A percentile compares a stretch with the other conserved stretches of the same genome.
Conservation (phyloP, 1,140 invertebrate species). For the Aporrectodea caliginosa region DNA sequence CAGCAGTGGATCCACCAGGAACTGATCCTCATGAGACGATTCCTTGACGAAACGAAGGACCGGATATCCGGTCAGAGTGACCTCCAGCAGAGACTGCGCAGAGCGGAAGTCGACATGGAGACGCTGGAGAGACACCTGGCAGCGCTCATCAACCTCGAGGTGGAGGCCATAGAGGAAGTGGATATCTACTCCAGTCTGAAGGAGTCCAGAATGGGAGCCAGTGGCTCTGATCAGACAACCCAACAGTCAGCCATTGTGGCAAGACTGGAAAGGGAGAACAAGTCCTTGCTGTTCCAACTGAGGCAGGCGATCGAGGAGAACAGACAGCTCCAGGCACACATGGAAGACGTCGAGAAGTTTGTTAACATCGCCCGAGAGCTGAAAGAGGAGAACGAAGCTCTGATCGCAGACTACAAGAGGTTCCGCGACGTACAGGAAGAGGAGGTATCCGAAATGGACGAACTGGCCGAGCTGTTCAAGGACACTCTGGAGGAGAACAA, state of each 20-base stretch:
- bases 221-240: neutral
- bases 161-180: neutral
- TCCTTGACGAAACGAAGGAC: neutral
- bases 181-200: neutral
- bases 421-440: neutral
- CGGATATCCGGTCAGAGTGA: neutral
- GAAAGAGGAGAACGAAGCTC: conserved; percentile 21
- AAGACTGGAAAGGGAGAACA: conserved; percentile 13
- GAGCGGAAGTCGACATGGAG: neutral
- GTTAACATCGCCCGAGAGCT: conserved; percentile 5
- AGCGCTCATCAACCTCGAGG: neutral
- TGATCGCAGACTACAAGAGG: conserved; percentile 7
- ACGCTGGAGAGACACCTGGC: neutral
- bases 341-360: conserved; percentile 10
- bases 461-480: conserved; percentile 14
- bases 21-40: neutral
- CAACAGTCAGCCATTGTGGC: neutral
- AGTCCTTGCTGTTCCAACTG: neutral
- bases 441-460: conserved; percentile 38
- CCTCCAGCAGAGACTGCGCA: neutral
- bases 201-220: neutral
- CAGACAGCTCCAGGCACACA: neutral
- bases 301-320: conserved; percentile 8
- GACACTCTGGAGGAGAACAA: conserved; percentile 21
- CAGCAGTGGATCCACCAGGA: neutral